Conservation (phyloP, 2,113 vertebrate species). For the Coracopsis vasa region DNA sequence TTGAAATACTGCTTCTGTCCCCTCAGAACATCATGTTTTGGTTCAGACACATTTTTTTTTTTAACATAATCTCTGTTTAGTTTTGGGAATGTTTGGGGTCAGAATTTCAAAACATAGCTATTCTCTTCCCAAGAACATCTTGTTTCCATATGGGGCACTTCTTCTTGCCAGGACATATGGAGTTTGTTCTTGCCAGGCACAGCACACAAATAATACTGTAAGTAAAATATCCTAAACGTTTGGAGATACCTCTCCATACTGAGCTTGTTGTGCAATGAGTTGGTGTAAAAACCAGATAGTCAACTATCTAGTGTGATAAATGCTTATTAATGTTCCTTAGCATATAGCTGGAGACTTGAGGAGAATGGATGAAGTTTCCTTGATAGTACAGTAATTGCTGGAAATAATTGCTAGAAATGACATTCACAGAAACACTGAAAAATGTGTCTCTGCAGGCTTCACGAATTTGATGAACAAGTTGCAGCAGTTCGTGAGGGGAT, state of each 20-base stretch:
- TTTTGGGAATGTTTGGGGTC: not conserved
- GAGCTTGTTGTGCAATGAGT: not conserved
- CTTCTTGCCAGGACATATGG: too few species aligned
- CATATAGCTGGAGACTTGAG: not conserved
- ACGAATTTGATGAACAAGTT: constrained; percentile 98
- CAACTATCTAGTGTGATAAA: not conserved
- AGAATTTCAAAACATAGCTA: not conserved
- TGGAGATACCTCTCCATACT: not conserved
- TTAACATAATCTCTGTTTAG: not conserved
- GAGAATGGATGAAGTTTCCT: not conserved
- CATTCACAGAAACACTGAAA: not conserved
- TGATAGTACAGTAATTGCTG: not conserved
- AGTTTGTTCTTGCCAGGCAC: not conserved
- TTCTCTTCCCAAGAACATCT: not conserved
- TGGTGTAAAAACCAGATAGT: not conserved
- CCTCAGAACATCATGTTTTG: not conserved
- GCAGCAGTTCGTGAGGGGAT: constrained; percentile 96
- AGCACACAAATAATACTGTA: not conserved
- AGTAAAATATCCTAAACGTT: not conserved
- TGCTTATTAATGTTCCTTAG: not conserved
- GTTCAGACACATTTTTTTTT: not conserved
- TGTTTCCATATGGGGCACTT: not conserved
- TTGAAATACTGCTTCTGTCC: not conserved
- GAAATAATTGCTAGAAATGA: not conserved
- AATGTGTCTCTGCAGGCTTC: constrained; percentile 80